Evolutionary conservation across 1,140 invertebrate genomes (phyloP), one percentile per base, ranked within the genome.

Genomic region (Drosophila novamexicana): DNA sequence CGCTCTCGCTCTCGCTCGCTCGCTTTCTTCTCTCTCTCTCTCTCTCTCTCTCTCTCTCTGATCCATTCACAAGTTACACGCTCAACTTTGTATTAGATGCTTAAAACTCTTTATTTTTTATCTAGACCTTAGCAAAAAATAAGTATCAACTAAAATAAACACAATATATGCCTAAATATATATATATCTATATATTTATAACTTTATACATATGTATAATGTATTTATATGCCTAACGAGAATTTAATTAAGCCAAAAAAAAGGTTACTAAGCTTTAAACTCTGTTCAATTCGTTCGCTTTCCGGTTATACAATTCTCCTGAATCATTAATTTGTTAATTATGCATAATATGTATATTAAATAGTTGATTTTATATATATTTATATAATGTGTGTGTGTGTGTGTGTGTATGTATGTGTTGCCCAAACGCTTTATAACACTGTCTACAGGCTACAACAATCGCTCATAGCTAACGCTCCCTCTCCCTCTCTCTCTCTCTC

Each of bases 271-370:
- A 56, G 54, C 56, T 65, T 76, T 65, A 52, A 62, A 73, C 63
- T 77, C 70, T 73, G 69, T 73, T 72, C 61, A 61, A 45, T 73
- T 68, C 57, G 65, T 54, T 61, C 58, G 53, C 18, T 58, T 42
- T 64, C 49, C 29, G 36, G 12, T 40, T 64, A 42, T 10, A 53
- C 52, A 53, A 36, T 40, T 12, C 14, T 18, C 16, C 52, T 56
- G 36, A 29, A 56, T 56, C 36, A 22, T 37, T 53, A 6, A 36
- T 39, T 12, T 29, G 22, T 39, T 39, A 14, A 22, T 22, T 39
- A 39, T 39, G 18, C 37, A 37, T 54, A 54, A 18, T 52, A 14
- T 52, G 44, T 53, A 52, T 42, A 42, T 50, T 67, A n/a, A 10
- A 56, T 39, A 10, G 37, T 54, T 5, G 40, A 40, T 22, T 56